These are phyloP conservation scores for Ctenomys sociabilis DNA, from an alignment of 2,113 vertebrate species.

Conservation along the genomic window DNA sequence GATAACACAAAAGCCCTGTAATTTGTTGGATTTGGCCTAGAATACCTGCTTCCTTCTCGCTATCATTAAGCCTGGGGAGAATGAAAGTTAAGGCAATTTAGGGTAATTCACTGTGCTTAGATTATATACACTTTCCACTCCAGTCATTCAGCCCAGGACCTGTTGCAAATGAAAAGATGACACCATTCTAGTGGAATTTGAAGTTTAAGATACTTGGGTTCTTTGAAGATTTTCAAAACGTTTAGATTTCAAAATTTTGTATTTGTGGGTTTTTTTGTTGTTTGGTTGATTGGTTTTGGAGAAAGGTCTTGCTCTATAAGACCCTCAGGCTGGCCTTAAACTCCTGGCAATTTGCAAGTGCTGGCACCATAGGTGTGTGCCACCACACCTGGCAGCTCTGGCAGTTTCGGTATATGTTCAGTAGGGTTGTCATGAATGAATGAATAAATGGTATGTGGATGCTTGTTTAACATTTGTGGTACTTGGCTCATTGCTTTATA, in stretches of 20 bases:
- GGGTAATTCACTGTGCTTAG: constrained; percentile 56
- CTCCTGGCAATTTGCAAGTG: background rate
- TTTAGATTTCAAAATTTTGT: constrained; percentile 38
- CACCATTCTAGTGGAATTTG: constrained; percentile 47
- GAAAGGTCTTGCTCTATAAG: background rate
- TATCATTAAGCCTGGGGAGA: constrained; percentile 57
- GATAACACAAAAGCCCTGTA: constrained; percentile 61
- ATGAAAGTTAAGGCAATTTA: constrained; percentile 70
- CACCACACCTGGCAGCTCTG: background rate
- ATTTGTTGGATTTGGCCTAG: constrained; percentile 66
- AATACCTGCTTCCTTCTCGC: constrained; percentile 58
- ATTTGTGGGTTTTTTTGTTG: background rate
- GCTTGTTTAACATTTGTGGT: constrained; percentile 31
- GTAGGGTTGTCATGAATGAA: background rate
- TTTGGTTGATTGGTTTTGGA: background rate
- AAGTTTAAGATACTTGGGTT: constrained; percentile 13
- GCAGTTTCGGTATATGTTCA: constrained; percentile 18
- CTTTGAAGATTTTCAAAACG: constrained; percentile 43
- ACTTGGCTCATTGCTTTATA: constrained; percentile 1
- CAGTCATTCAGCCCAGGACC: background rate
- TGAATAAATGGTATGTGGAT: background rate
- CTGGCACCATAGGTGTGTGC: background rate
- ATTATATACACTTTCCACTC: constrained; percentile 61
- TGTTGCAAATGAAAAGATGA: constrained; percentile 28
- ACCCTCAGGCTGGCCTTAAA: background rate